Percentiles rank a stretch among this genome's conserved stretches.
phyloP scores from a whole-genome alignment of 37 sponge, comb jelly and placozoan genomes.

The Ianthella basta region DNA sequence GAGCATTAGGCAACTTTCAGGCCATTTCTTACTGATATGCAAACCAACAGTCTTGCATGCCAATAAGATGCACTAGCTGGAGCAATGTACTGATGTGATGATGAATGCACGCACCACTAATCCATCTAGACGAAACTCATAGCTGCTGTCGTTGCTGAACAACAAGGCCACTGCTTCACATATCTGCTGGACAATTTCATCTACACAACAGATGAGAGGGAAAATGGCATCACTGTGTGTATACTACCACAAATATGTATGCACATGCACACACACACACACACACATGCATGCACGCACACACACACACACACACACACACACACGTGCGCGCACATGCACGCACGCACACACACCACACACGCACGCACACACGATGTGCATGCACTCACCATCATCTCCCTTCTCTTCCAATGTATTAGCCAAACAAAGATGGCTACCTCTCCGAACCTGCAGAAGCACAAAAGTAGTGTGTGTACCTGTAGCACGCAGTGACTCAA shows the following conservation, averaged over 20 bases:
- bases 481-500: no score
- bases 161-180: conserved; percentile 29
- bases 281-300: not conserved
- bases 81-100: no score
- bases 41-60: no score
- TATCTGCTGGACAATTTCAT: not conserved
- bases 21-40: no score
- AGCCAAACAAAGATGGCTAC: conserved; percentile 48
- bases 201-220: not conserved
- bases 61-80: not conserved
- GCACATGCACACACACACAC: not conserved
- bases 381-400: conserved; percentile 31
- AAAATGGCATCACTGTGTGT: no score
- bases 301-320: not conserved
- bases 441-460: conserved; percentile 56
- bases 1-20: no score
- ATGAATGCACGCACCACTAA: conserved; percentile 18
- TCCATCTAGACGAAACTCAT: conserved; percentile 31
- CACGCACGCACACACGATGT: no score
- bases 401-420: conserved; percentile 45
- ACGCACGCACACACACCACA: no score
- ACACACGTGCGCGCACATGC: no score
- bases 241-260: no score
- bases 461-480: not conserved
- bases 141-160: conserved; percentile 26